Conservation (phyloP, 2,888 invertebrate species). For the Nephrotoma appendiculata region DNA sequence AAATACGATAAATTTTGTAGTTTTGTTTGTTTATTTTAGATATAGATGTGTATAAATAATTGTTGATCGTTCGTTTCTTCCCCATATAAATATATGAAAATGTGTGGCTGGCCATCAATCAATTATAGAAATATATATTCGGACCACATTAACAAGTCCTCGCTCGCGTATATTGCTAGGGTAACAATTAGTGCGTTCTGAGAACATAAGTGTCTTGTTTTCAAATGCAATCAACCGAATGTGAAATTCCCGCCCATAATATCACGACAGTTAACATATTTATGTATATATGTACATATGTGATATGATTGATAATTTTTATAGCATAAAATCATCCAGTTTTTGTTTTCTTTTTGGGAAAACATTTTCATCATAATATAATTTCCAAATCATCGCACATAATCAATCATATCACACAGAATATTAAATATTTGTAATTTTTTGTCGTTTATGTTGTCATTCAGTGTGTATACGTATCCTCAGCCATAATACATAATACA, state of each 20-base stretch:
- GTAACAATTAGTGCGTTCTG: not conserved
- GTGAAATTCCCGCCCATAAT: not conserved
- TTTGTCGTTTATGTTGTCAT: not conserved
- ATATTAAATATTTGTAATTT: not conserved
- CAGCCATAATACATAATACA: not conserved
- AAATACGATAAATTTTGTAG: not conserved
- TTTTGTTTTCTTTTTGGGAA: not conserved
- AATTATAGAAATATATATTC: not conserved
- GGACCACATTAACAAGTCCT: not conserved
- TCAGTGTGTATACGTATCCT: not conserved
- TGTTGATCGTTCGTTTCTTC: not conserved
- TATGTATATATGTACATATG: not conserved
- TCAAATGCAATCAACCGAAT: not conserved
- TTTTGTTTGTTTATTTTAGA: not conserved
- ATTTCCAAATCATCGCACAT: not conserved
- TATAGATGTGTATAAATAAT: not conserved
- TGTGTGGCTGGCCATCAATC: not conserved
- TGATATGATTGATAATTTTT: not conserved
- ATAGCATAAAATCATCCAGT: not conserved
- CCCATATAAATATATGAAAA: not conserved
- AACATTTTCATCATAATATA: not conserved
- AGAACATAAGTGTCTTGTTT: not conserved
- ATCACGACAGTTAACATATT: not conserved
- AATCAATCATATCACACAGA: not conserved
- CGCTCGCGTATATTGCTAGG: not conserved